Conservation (phyloP, 23 tunicate genomes). For the Halocynthia roretzi region DNA sequence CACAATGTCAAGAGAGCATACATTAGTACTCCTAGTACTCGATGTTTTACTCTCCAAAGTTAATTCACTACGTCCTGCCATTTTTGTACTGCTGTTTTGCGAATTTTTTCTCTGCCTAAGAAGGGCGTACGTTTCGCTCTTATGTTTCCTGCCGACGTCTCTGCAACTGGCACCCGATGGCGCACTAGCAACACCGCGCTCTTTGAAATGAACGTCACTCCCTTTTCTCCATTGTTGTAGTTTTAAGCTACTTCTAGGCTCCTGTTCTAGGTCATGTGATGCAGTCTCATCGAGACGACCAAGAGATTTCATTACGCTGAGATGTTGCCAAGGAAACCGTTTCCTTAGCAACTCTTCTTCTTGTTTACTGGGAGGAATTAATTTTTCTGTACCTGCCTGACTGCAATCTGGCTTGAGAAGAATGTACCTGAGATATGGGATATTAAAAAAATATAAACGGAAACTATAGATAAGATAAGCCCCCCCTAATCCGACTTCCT, state of each 20-base stretch:
- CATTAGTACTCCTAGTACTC: conserved; percentile 1
- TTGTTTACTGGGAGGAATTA: conserved; percentile 49
- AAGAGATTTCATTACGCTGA: conserved; percentile 39
- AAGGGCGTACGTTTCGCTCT: conserved; percentile 3
- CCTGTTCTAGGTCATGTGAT: neutral
- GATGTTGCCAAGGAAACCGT: conserved; percentile 74
- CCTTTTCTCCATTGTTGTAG: too few species aligned
- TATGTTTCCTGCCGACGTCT: neutral
- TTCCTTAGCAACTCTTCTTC: conserved; percentile 50
- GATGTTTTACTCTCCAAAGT: neutral
- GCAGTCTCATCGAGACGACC: conserved; percentile 16
- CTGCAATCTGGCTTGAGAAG: conserved; percentile 36
- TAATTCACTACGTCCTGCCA: neutral
- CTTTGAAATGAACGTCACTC: neutral
- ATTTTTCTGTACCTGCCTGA: neutral
- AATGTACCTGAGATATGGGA: conserved; percentile 38
- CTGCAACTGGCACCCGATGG: neutral
- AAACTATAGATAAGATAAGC: neutral
- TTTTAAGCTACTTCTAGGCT: too few species aligned
- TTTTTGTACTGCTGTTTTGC: neutral
- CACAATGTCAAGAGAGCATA: conserved; percentile 15
- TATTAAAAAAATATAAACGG: neutral
- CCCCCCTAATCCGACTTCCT: too few species aligned
- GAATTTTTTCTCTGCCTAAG: neutral
- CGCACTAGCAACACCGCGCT: neutral